These are phyloP conservation scores for Cyrtorhinus lividipennis DNA, from an alignment of 1,140 invertebrate species.

Conservation along the genomic window DNA sequence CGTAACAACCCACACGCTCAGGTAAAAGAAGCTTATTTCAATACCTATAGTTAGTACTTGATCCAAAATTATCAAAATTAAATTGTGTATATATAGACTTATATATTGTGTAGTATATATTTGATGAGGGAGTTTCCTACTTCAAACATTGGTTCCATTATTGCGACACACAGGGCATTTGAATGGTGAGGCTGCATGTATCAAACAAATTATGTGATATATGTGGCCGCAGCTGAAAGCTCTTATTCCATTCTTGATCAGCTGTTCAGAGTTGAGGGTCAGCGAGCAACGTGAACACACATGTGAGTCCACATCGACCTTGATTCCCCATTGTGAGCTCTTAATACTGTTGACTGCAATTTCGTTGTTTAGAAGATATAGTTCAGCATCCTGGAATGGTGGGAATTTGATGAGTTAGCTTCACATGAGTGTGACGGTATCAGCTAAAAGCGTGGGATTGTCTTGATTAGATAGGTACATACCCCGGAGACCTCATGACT, in stretches of 20 bases:
- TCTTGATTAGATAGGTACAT: too few species aligned
- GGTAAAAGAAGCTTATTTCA: too few species aligned
- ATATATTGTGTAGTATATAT: too few species aligned
- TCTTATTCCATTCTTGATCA: conserved; percentile 22
- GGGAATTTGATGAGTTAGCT: too few species aligned
- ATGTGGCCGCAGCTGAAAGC: conserved; percentile 25
- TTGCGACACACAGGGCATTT: conserved; percentile 19
- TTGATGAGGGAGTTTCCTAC: too few species aligned
- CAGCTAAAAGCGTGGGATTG: too few species aligned
- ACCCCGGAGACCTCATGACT: background rate
- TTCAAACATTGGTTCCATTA: too few species aligned
- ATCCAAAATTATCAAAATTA: too few species aligned
- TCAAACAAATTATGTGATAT: conserved; percentile 25
- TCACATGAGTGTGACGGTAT: too few species aligned
- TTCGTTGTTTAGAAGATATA: background rate
- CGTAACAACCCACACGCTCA: too few species aligned
- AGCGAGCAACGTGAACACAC: conserved; percentile 25
- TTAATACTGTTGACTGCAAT: background rate
- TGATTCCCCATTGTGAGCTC: conserved; percentile 22
- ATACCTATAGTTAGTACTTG: too few species aligned
- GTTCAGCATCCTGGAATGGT: background rate
- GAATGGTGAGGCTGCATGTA: conserved; percentile 15
- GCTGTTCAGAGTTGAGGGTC: conserved; percentile 21
- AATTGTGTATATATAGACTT: too few species aligned
- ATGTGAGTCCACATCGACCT: conserved; percentile 20